Evolutionary conservation across 2,113 vertebrate species (phyloP).

Genomic region (Pluvianellus socialis): DNA sequence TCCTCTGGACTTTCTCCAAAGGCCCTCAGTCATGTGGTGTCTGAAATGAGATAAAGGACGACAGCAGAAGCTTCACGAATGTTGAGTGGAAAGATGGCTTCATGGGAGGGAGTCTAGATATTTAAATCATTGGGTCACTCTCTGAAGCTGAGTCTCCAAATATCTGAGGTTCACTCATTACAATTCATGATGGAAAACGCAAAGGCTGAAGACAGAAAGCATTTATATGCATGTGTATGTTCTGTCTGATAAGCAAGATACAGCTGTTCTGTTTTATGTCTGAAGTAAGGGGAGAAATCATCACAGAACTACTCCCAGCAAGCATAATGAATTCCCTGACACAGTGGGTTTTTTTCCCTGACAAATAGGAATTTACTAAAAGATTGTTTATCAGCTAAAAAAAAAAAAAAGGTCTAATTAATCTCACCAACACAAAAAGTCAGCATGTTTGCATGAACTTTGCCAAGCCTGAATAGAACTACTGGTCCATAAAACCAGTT

Average conservation of each 20-base stretch:
- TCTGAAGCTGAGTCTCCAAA: background rate
- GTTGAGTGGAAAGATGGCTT: background rate
- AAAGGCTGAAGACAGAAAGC: conserved; percentile 10
- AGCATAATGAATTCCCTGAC: conserved; percentile 30
- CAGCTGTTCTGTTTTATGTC: conserved; percentile 56
- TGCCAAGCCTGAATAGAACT: background rate
- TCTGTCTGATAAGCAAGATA: background rate
- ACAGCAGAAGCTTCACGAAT: background rate
- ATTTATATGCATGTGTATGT: conserved; percentile 36
- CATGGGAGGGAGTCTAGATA: background rate
- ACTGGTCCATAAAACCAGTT: background rate
- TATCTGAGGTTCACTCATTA: background rate
- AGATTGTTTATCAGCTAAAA: conserved; percentile 14
- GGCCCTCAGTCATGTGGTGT: background rate
- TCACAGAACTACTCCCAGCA: conserved; percentile 17
- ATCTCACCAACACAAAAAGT: background rate
- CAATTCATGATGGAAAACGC: conserved; percentile 30
- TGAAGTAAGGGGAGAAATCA: conserved; percentile 36
- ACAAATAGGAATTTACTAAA: background rate
- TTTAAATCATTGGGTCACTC: background rate
- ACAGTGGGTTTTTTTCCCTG: background rate
- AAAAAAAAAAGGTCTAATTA: conserved; percentile 1
- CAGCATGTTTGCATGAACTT: background rate
- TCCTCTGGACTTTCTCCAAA: background rate
- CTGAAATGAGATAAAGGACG: background rate